Evolutionary conservation across 2,888 invertebrate species (phyloP).

Genomic region (Epirrhoe tristata): DNA sequence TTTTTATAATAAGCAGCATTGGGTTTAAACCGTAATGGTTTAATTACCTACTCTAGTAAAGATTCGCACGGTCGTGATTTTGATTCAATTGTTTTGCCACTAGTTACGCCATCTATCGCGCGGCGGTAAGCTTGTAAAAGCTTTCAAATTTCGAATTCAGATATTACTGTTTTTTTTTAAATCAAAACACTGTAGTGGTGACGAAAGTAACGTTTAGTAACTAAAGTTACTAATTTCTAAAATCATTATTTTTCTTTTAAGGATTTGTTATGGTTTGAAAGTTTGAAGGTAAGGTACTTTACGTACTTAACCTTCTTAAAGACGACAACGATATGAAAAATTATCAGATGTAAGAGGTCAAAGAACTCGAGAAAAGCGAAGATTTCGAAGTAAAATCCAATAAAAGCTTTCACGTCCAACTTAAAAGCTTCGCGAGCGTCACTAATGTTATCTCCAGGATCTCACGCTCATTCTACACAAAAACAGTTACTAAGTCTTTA

Average conservation of each 20-base stretch:
- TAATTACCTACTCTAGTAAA: conserved; percentile 1
- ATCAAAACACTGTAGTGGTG: not conserved
- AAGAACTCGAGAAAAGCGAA: conserved; percentile 29
- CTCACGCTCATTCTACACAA: conserved; percentile 53
- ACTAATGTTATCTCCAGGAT: conserved; percentile 56
- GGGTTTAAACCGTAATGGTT: not conserved
- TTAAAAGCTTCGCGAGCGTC: conserved; percentile 52
- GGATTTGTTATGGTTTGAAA: too few species aligned
- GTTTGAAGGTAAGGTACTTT: too few species aligned
- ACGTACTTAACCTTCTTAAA: too few species aligned
- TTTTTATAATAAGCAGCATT: too few species aligned
- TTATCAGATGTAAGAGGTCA: conserved; percentile 14
- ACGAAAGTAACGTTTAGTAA: not conserved
- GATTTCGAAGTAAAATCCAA: conserved; percentile 43
- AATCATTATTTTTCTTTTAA: too few species aligned
- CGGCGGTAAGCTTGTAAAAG: conserved; percentile 28
- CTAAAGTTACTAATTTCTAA: not conserved
- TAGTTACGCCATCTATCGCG: conserved; percentile 70
- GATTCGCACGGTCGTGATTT: conserved; percentile 50
- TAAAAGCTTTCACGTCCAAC: conserved; percentile 46
- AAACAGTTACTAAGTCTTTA: conserved; percentile 60
- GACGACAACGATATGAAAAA: not conserved
- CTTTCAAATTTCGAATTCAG: conserved; percentile 6
- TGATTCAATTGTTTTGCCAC: conserved; percentile 63
- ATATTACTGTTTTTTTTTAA: not conserved